Base-by-base conservation (phyloP, 2,113 vertebrate genomes). In the Myotis lucifugus region DNA sequence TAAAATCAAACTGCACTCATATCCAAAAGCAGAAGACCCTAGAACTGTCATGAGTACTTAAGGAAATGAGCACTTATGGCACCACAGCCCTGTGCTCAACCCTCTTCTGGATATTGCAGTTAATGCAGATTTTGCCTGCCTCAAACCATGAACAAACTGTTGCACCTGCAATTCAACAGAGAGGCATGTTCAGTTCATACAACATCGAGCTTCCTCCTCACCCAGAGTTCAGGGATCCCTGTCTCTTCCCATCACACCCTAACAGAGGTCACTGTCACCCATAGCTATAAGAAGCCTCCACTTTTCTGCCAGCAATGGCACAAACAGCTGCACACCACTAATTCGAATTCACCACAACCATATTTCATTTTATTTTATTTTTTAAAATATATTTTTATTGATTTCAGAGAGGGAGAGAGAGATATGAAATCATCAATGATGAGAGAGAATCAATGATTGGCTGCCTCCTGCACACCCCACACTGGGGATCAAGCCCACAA, bases 1-100 rank as follows among this genome's bases (percentile, higher is more conserved):
- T 42, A 64, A 83, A 97, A 93, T 27, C 46, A 96, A 93, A 64
- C 32, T 54, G 64, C 37, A 83, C 14, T 86, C 10, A 77, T 29
- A 78, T 34, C 52, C 61, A 77, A 93, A 93, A 34, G 72, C 12
- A 77, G 86, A 95, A 81, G 48, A 91, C 40, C 48, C 59, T 67
- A 42, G 37, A 81, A 76, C 81, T 90, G 19, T 64, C 78, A 69
- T 64, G 78, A 90, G 25, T 48, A 84, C 23, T 95, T 70, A 69
- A 42, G 23, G n/a, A 88, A 91, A 96, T 52, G 21, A 93, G 66
- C 1, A 34, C 12, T 85, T 54, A 82, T 13, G 76, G 14, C 2
- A 48, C 21, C 10, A 82, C 13, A 95, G 59, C 21, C 50, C 67
- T 79, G 42, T 50, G 13, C 8, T 42, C 32, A 72, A 50, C 23